These are phyloP conservation scores for Cygnus atratus DNA, from an alignment of 2,113 vertebrate species.

Conservation along the genomic window DNA sequence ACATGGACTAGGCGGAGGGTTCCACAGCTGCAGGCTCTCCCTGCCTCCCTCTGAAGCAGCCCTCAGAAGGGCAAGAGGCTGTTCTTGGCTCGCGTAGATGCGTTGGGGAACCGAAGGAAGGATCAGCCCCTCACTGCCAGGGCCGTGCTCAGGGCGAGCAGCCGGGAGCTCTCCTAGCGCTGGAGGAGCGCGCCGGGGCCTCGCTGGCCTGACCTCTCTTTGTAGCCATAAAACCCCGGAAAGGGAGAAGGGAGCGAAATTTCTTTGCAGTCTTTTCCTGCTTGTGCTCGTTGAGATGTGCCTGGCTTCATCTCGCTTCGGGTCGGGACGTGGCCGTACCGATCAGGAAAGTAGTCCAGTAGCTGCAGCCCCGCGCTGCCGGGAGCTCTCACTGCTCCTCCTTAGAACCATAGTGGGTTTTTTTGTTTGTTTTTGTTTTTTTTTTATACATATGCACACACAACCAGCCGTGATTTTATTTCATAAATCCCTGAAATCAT, in stretches of 20 bases:
- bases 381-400: accelerated
- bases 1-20: neutral
- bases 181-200: accelerated
- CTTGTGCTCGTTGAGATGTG: neutral
- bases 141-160: accelerated
- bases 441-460: accelerated
- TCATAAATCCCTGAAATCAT: neutral
- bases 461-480: neutral
- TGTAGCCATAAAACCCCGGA: accelerated
- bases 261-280: neutral
- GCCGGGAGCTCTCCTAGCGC: neutral
- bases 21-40: accelerated
- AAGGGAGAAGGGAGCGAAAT: neutral
- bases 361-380: neutral
- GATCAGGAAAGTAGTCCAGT: neutral
- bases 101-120: neutral
- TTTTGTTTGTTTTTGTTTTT: neutral
- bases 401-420: neutral
- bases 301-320: neutral
- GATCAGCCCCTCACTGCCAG: neutral
- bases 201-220: neutral
- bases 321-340: neutral
- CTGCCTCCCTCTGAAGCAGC: neutral
- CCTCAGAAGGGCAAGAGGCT: neutral
- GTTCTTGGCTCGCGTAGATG: neutral